These are phyloP conservation scores for Zophobas atratus DNA, from an alignment of 1,140 invertebrate genomes.

Conservation along the genomic window DNA sequence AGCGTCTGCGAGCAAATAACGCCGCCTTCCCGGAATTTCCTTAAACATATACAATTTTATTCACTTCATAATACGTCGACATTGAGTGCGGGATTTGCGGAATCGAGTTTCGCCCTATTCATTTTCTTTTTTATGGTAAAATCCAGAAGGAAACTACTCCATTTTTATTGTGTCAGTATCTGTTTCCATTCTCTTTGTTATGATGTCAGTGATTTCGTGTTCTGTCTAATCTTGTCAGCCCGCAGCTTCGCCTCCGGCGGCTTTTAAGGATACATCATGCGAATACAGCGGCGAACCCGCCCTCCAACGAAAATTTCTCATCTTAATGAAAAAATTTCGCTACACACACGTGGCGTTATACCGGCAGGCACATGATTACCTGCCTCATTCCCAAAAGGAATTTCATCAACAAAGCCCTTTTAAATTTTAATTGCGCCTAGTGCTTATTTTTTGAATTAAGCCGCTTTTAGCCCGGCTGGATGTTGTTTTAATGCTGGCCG, in stretches of 20 bases:
- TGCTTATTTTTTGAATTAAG: neutral
- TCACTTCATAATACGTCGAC: no score
- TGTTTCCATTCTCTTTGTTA: constrained; percentile 29
- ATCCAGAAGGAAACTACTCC: neutral
- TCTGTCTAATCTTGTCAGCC: constrained; percentile 25
- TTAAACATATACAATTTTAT: no score
- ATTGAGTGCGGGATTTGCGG: neutral
- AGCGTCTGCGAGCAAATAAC: no score
- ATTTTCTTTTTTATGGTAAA: constrained; percentile 16
- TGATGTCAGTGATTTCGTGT: constrained; percentile 35
- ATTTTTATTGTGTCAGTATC: constrained; percentile 16
- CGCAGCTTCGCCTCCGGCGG: constrained; percentile 5
- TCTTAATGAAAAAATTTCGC: neutral
- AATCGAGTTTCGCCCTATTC: neutral
- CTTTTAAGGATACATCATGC: neutral
- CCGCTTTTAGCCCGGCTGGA: neutral
- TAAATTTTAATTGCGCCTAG: neutral
- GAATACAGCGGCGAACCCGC: neutral
- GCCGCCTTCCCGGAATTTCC: no score
- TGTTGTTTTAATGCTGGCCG: neutral
- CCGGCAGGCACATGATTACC: neutral
- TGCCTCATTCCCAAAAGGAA: neutral
- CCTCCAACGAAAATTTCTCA: neutral
- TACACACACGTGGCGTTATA: no score
- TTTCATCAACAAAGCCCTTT: constrained; percentile 1